Percentiles rank a stretch among this genome's conserved stretches.
Evolutionary conservation across 2,888 invertebrate genomes (phyloP).

Genomic region (Panzeria rudis): DNA sequence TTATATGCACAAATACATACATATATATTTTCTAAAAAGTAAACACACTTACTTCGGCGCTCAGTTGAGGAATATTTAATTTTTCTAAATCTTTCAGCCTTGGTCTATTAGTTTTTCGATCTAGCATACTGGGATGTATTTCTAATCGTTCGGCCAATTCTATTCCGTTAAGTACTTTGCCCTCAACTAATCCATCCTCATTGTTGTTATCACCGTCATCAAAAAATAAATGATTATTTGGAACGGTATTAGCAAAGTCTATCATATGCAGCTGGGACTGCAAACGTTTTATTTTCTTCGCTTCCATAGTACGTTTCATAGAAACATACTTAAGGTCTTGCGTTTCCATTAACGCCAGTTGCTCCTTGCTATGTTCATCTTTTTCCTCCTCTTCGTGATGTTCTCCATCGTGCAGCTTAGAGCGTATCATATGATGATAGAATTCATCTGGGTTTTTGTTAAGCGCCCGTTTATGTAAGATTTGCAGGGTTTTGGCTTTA

Average conservation of each 20-base stretch:
- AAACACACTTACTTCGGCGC: constrained; percentile 84
- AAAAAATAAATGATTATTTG: constrained; percentile 92
- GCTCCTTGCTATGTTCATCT: constrained; percentile 91
- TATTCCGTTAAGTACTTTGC: constrained; percentile 84
- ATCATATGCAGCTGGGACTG: constrained; percentile 93
- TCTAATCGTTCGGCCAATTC: constrained; percentile 89
- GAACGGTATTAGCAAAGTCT: constrained; percentile 87
- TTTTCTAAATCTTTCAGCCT: constrained; percentile 86
- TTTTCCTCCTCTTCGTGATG: constrained; percentile 89
- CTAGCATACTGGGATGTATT: constrained; percentile 89
- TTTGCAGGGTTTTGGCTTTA: constrained; percentile 92
- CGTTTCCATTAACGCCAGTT: constrained; percentile 94
- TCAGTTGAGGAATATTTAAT: constrained; percentile 86
- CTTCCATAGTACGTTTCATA: constrained; percentile 93
- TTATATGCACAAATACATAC: neutral
- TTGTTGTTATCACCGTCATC: constrained; percentile 87
- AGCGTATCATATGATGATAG: constrained; percentile 98
- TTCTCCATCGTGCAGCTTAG: constrained; percentile 87
- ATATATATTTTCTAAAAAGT: neutral
- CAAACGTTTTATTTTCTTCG: constrained; percentile 87
- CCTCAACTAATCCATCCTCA: constrained; percentile 50
- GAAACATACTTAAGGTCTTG: constrained; percentile 96
- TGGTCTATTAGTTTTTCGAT: constrained; percentile 88
- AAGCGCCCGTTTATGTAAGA: constrained; percentile 92
- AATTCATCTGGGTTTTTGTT: constrained; percentile 99